Conservation (phyloP, 2,888 invertebrate species). For the Parelbella ahira region DNA sequence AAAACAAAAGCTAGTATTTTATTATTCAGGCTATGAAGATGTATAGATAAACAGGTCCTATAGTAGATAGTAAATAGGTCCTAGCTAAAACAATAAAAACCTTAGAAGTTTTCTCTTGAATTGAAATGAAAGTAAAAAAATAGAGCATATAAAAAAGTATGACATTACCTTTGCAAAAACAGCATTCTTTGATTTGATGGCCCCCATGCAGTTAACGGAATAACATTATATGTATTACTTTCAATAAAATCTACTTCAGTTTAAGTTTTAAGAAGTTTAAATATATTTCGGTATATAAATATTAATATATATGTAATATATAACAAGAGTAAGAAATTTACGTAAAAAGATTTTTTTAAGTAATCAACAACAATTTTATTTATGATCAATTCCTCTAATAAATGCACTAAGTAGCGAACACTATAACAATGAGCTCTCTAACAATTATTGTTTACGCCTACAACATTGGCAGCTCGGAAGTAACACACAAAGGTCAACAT, state of each 20-base stretch:
- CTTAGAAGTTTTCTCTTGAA: too few relatives aligned
- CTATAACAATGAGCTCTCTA: constrained; percentile 53
- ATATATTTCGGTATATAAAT: constrained; percentile 27
- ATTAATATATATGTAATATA: constrained; percentile 24
- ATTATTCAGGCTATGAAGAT: too few relatives aligned
- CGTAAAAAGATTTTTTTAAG: constrained; percentile 32
- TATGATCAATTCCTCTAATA: constrained; percentile 40
- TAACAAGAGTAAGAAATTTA: constrained; percentile 40
- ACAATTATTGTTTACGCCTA: constrained; percentile 41
- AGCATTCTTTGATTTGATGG: constrained; percentile 69
- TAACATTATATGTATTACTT: constrained; percentile 36
- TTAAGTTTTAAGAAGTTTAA: constrained; percentile 21
- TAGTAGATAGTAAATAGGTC: too few relatives aligned
- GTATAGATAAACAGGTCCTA: too few relatives aligned
- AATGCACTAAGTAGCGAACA: constrained; percentile 37
- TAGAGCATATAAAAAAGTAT: constrained; percentile 16
- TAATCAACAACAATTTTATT: constrained; percentile 23
- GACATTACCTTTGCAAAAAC: constrained; percentile 58
- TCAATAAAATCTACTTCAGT: constrained; percentile 26
- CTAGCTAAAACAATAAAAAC: too few relatives aligned
- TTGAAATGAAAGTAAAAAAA: too few relatives aligned
- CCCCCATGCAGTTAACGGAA: constrained; percentile 67
- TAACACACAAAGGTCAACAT: constrained; percentile 51
- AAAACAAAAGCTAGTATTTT: too few relatives aligned
- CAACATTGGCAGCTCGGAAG: constrained; percentile 55